Conservation (phyloP, 1,140 invertebrate genomes). For the Diorhabda sublineata region DNA sequence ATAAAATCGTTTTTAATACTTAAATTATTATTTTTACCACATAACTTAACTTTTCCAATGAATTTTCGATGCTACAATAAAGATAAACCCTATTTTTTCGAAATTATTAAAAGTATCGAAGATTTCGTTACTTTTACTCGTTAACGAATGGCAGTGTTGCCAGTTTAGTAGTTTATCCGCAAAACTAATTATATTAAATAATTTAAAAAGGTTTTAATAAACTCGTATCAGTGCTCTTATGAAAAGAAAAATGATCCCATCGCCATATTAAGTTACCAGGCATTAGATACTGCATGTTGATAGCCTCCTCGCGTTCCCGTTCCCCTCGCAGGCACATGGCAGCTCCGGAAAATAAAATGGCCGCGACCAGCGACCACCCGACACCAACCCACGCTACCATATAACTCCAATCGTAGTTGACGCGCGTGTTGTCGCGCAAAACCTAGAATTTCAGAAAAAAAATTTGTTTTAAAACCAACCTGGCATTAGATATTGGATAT, state of each 20-base stretch:
- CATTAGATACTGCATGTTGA: constrained; percentile 97
- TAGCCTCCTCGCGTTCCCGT: constrained; percentile 86
- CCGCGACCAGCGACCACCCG: constrained; percentile 78
- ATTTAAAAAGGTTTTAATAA: neutral
- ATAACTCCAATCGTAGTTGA: constrained; percentile 93
- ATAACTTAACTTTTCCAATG: no score
- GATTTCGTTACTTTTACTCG: no score
- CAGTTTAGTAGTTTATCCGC: no score
- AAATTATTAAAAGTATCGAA: no score
- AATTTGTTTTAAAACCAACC: constrained; percentile 51
- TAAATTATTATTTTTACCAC: no score
- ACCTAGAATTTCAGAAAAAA: constrained; percentile 57
- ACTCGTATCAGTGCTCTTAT: constrained; percentile 9
- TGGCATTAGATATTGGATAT: constrained; percentile 86
- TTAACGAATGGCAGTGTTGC: no score
- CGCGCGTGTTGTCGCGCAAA: constrained; percentile 77
- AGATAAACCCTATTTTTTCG: no score
- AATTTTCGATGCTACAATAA: no score
- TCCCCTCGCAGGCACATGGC: constrained; percentile 90
- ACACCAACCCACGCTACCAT: constrained; percentile 93
- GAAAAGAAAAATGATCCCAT: constrained; percentile 15
- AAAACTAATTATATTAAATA: neutral
- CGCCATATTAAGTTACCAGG: constrained; percentile 67
- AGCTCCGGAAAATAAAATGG: constrained; percentile 86
- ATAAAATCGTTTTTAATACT: no score